A percentile compares a stretch with the other conserved stretches of the same genome.
Evolutionary conservation across 1,140 invertebrate genomes (phyloP).

Genomic region (Trypoxylus dichotomus): DNA sequence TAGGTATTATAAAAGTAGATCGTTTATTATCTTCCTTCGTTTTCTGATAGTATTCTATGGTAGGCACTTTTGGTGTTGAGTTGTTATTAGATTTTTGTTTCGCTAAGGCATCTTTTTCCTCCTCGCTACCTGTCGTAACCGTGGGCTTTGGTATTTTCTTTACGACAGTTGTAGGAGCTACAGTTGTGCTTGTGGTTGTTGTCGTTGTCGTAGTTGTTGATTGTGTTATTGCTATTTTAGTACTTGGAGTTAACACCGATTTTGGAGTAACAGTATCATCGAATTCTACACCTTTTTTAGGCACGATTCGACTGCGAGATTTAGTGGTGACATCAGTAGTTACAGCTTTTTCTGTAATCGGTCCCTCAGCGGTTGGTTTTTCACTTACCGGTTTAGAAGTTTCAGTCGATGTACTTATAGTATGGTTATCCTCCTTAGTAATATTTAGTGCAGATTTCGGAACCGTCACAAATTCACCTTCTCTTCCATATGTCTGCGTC

Average conservation of each 20-base stretch:
- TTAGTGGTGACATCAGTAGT: not conserved
- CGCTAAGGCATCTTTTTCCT: not conserved
- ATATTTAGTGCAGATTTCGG: not conserved
- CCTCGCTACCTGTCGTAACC: slow-evolving; percentile 19
- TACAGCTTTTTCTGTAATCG: not conserved
- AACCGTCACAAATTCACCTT: not conserved
- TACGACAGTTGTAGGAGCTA: not conserved
- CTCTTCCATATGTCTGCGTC: not conserved
- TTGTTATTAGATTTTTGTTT: slow-evolving; percentile 27
- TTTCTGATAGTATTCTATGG: slow-evolving; percentile 20
- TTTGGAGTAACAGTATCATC: not conserved
- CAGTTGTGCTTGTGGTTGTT: not conserved
- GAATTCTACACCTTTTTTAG: slow-evolving; percentile 22
- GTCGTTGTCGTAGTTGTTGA: not conserved
- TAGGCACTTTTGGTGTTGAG: slow-evolving; percentile 12
- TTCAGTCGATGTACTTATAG: not conserved
- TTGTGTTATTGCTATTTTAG: not conserved
- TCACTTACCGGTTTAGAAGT: not conserved
- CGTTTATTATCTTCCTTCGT: slow-evolving; percentile 10
- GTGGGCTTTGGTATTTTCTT: slow-evolving; percentile 16
- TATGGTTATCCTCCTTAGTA: not conserved
- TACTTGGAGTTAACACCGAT: not conserved
- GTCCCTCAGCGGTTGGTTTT: not conserved
- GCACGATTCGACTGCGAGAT: not conserved
- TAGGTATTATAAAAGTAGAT: slow-evolving; percentile 58